Conservation (phyloP, 2,888 invertebrate species). For the Acronicta leporina region DNA sequence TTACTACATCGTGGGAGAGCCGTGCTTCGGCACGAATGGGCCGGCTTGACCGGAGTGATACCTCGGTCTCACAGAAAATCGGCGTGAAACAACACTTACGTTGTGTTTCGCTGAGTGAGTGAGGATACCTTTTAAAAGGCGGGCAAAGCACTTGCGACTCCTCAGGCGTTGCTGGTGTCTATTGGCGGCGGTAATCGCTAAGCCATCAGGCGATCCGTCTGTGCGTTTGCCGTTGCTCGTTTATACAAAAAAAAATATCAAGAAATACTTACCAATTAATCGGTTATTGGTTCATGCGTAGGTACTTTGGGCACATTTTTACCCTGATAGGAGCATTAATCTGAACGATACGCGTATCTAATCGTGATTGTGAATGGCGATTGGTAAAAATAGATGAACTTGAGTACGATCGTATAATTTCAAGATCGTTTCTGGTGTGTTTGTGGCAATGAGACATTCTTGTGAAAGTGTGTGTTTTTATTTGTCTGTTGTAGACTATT, state of each 20-base stretch:
- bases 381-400: slow-evolving; percentile 43
- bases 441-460: slow-evolving; percentile 30
- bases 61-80: no score
- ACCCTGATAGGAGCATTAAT: slow-evolving; percentile 10
- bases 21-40: no score
- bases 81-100: no score
- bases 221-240: no score
- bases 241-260: not conserved
- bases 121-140: no score
- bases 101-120: no score
- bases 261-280: not conserved
- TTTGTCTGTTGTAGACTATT: not conserved
- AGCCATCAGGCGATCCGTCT: no score
- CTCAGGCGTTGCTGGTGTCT: no score
- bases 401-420: slow-evolving; percentile 26
- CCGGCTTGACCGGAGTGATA: no score
- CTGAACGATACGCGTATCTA: slow-evolving; percentile 29
- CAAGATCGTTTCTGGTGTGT: slow-evolving; percentile 23
- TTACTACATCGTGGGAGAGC: no score
- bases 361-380: slow-evolving; percentile 27
- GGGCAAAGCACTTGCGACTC: no score
- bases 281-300: slow-evolving; percentile 3
- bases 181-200: no score
- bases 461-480: slow-evolving; percentile 13
- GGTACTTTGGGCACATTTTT: slow-evolving; percentile 12